Base-by-base conservation (phyloP, 2,113 vertebrate species). In the Nibea coibor region DNA sequence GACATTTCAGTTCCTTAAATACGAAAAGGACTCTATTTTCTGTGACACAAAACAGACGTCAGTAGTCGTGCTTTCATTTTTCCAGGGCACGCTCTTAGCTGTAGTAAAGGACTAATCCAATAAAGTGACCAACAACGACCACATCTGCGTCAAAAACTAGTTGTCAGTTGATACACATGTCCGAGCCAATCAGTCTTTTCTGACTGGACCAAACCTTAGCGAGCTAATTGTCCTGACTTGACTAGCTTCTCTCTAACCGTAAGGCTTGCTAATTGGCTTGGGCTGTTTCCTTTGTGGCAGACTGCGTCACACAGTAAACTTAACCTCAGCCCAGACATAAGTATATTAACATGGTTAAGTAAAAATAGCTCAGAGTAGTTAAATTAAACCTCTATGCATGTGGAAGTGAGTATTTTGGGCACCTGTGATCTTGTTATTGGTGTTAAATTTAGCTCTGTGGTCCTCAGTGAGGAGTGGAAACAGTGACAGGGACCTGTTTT, bases 401-500 rank as follows among this genome's bases (percentile, higher is more conserved):
- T 91, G 90, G 84, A 94, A 92, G 88, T 81, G 90, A 92, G 91
- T 95, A 94, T 95, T 95, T 93, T 88, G 77, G 89, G 92, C 85
- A 87, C 76, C 85, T 89, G 87, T 88, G 89, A 93, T 94, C 91
- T 91, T 93, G 90, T 93, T 91, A 91, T 91, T 93, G 92, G 87
- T 83, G 88, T 93, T 95, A 95, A 94, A 93, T 95, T 94, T 95
- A 95, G 92, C 85, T 82, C 57, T 91, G 92, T 87, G 94, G 94
- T 89, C 76, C 90, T 88, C 85, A 79, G 53, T 87, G 87, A 93
- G 84, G 89, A 86, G 91, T 95, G 95, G 95, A 96, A 96, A 96
- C 92, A 94, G 93, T 95, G 95, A 95, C 93, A 93, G 79, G 90
- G 93, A 92, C 91, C 91, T 94, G 92, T 95, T 95, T 94, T 94